Evolutionary conservation across 2,888 invertebrate species (phyloP), one percentile per base, ranked within the genome.

Genomic region (Caenorhabditis angaria): DNA sequence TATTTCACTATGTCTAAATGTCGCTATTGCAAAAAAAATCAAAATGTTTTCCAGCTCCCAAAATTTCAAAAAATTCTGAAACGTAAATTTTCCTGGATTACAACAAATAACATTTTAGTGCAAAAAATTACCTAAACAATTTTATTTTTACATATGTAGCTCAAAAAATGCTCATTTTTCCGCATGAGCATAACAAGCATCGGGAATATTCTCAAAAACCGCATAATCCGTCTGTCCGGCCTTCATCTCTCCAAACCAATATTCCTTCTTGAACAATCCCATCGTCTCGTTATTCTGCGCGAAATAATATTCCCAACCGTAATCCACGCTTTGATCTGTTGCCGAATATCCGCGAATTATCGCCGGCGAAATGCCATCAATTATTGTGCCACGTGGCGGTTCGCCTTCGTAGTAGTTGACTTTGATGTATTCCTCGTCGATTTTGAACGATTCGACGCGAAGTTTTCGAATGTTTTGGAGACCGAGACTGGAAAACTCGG

Each of bases 351-450:
- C 74, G 57, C 74, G 59, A 41, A 74, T 50, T 8, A 74, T 58
- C 2, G 56, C 57, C 24, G 74, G 74, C 61, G 66, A 65, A 14
- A 69, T 20, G 28, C 69, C 66, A 28, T 74, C 74, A n/a, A 74
- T 66, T 6, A 41, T 47, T 18, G 69, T 62, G 18, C 65, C 62
- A 18, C 14, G 29, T 10, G 69, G 53, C 8, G 69, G 69, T 22
- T 74, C 74, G 8, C 74, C 74, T 32, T 74, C 74, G 54, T 47
- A 74, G 25, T 58, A 74, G 41, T 74, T 74, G 25, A 74, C 74
- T 65, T 74, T 59, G 10, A 62, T 48, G 35, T 60, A 60, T 51
- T 63, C 58, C 0, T 60, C 61, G 18, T 69, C 64, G 18, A 74
- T 63, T 24, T 47, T 27, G 27, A 74, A 63, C 6, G 65, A 48